These are phyloP conservation scores for Piliocolobus tephrosceles DNA, from an alignment of 2,113 vertebrate genomes.

Conservation along the genomic window DNA sequence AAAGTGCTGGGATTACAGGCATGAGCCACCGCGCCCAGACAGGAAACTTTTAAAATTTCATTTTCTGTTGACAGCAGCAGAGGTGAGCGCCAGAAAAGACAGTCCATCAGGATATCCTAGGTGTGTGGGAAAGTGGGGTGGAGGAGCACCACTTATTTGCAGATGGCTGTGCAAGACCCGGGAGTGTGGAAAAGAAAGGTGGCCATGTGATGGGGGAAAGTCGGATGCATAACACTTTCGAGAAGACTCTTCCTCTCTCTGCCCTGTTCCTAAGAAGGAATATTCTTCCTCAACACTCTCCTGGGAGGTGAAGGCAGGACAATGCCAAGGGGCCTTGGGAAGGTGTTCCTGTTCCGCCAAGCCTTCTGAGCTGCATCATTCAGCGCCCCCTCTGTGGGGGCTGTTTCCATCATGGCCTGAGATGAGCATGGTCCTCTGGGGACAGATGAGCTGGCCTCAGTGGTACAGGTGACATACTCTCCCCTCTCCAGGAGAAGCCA, in stretches of 20 bases:
- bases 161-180: not conserved
- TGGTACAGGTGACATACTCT: not conserved
- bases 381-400: not conserved
- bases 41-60: not conserved
- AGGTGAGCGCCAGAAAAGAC: not conserved
- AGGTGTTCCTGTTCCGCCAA: not conserved
- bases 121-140: not conserved
- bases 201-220: not conserved
- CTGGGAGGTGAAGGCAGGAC: not conserved
- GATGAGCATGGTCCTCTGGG: rapidly evolving
- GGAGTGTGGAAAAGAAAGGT: not conserved
- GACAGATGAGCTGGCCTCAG: not conserved
- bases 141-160: not conserved
- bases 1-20: too few species aligned
- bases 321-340: not conserved
- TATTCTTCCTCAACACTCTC: not conserved
- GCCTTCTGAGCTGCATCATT: not conserved
- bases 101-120: not conserved
- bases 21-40: too few species aligned
- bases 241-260: not conserved
- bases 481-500: not conserved
- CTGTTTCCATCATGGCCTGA: not conserved
- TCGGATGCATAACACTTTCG: too few species aligned
- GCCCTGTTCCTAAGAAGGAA: not conserved
- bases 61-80: not conserved